phyloP scores from a whole-genome alignment of 2,888 invertebrate genomes.

The Drosophila kambysellisi region DNA sequence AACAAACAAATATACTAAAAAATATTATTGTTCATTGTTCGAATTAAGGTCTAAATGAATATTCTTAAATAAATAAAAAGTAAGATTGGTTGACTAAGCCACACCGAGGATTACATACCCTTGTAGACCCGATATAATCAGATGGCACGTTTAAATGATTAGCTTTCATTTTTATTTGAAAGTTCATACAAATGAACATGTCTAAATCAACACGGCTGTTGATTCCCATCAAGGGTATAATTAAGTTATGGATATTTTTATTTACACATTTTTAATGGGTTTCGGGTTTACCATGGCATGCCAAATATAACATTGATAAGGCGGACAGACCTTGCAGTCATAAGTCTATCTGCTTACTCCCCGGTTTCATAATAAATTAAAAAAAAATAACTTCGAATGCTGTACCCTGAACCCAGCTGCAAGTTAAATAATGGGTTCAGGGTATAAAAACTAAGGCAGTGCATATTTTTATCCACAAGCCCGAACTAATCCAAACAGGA shows the following conservation, averaged over 20 bases:
- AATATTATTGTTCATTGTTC: conserved; percentile 8
- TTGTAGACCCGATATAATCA: background rate
- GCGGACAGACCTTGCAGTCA: background rate
- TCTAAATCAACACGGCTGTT: background rate
- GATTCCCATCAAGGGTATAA: background rate
- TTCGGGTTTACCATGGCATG: background rate
- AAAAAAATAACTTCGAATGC: background rate
- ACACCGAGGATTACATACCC: background rate
- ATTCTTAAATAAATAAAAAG: background rate
- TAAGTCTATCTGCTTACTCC: background rate
- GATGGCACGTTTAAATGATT: background rate
- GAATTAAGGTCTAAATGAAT: conserved; percentile 30
- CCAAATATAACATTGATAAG: background rate
- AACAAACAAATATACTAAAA: conserved; percentile 34
- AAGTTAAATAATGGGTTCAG: background rate
- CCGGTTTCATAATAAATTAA: background rate
- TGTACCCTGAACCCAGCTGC: background rate
- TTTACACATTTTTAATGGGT: background rate
- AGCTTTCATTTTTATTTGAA: no score
- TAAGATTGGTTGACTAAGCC: background rate
- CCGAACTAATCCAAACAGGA: no score
- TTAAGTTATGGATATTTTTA: background rate
- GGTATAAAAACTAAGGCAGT: no score
- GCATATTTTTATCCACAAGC: no score
- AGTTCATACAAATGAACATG: background rate